phyloP scores from a whole-genome alignment of 2,888 invertebrate species.

The Heliconius cydno region DNA sequence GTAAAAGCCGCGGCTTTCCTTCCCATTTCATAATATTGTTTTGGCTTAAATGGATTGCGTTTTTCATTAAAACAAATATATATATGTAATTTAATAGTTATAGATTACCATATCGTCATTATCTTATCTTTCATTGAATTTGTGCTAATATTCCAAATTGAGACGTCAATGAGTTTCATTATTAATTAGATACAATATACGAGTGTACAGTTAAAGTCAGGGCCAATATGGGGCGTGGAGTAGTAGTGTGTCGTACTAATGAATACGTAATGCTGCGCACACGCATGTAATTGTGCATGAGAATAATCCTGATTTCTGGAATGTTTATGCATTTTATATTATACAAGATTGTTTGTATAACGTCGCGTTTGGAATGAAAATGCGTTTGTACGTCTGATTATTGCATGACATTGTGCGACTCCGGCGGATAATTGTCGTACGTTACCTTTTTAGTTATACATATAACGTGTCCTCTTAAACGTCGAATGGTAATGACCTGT shows the following conservation, averaged over 20 bases:
- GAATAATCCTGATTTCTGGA: constrained; percentile 66
- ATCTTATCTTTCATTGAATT: not conserved
- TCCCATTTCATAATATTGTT: not conserved
- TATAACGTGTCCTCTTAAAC: constrained; percentile 24
- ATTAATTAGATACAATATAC: constrained; percentile 27
- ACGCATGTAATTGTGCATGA: constrained; percentile 47
- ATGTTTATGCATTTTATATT: constrained; percentile 67
- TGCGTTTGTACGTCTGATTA: constrained; percentile 52
- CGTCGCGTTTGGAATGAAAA: constrained; percentile 63
- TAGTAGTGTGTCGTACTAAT: constrained; percentile 57
- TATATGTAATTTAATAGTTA: no score
- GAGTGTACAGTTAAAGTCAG: constrained; percentile 33
- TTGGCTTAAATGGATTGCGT: not conserved
- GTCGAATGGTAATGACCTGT: constrained; percentile 34
- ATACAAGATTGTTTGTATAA: constrained; percentile 66
- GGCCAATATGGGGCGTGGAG: constrained; percentile 32
- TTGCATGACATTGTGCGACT: no score
- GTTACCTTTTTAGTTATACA: constrained; percentile 29
- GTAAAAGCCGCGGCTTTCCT: not conserved
- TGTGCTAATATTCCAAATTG: constrained; percentile 6
- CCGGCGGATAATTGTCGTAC: constrained; percentile 34
- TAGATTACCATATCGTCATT: not conserved
- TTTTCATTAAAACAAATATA: not conserved
- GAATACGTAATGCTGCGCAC: constrained; percentile 54
- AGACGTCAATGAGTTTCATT: not conserved